Evolutionary conservation across 2,113 vertebrate species (phyloP).

Genomic region (Meles meles): DNA sequence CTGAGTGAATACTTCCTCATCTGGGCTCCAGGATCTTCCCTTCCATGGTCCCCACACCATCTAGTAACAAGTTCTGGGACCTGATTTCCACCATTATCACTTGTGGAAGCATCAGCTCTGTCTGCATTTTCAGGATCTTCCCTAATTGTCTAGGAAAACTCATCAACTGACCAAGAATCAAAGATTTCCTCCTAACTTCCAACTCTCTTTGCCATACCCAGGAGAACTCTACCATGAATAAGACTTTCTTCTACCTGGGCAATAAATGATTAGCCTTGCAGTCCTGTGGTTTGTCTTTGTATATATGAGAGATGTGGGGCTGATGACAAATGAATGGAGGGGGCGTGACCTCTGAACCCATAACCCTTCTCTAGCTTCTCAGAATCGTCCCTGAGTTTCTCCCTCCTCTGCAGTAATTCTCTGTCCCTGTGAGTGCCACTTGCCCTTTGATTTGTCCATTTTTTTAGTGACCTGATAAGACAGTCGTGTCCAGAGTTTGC

Average conservation of each 20-base stretch:
- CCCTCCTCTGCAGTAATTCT: background rate
- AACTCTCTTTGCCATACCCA: background rate
- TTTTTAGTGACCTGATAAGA: background rate
- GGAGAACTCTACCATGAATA: background rate
- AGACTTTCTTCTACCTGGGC: background rate
- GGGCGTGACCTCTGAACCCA: background rate
- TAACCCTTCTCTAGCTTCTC: background rate
- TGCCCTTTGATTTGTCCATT: background rate
- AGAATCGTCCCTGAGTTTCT: background rate
- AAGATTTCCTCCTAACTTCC: background rate
- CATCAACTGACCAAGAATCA: background rate
- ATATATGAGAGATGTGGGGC: background rate
- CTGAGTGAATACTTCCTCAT: background rate
- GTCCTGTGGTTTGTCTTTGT: background rate
- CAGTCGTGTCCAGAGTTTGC: background rate
- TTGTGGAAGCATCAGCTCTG: background rate
- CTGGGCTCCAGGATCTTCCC: background rate
- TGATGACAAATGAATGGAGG: fast-evolving
- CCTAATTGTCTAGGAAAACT: background rate
- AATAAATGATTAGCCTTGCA: slow-evolving; percentile 42
- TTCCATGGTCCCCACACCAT: background rate
- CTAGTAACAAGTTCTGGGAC: background rate
- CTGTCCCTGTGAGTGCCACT: fast-evolving
- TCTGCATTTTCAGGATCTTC: background rate
- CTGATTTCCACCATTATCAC: background rate